A percentile compares a stretch with the other conserved stretches of the same genome.
These are phyloP conservation scores for Archaeoteleia sp. DNA, from an alignment of 2,888 invertebrate genomes.

Conservation along the genomic window DNA sequence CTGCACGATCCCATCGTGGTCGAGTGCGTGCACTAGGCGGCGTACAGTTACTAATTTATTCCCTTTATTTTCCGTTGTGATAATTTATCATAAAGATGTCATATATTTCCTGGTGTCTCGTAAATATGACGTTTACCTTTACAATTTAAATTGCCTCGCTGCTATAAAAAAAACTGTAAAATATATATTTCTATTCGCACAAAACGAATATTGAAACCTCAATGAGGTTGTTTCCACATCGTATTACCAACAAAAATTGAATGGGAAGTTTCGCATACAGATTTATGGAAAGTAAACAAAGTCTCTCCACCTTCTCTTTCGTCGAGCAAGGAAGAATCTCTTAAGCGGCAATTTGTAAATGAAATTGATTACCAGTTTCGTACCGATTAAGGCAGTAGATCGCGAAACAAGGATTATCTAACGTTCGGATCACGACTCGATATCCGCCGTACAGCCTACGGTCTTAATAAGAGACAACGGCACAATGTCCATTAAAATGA, in stretches of 20 bases:
- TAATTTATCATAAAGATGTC: constrained; percentile 33
- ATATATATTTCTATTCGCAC: no score
- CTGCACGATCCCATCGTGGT: constrained; percentile 19
- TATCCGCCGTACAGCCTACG: constrained; percentile 11
- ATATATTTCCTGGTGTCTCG: neutral
- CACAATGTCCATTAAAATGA: constrained; percentile 21
- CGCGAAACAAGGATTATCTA: constrained; percentile 39
- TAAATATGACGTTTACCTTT: no score
- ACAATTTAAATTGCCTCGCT: no score
- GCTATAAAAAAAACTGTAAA: no score
- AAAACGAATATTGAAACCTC: no score
- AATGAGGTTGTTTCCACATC: no score
- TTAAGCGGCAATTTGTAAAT: constrained; percentile 45
- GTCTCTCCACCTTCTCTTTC: no score
- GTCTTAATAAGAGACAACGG: constrained; percentile 22
- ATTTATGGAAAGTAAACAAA: no score
- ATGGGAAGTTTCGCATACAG: no score
- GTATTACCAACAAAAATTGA: no score
- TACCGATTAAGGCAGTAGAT: constrained; percentile 42
- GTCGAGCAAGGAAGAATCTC: constrained; percentile 25
- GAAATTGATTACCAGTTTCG: constrained; percentile 40
- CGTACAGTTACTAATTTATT: constrained; percentile 44
- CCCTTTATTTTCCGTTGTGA: constrained; percentile 38
- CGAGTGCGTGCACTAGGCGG: constrained; percentile 37
- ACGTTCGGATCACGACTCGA: constrained; percentile 37